These are phyloP conservation scores for Herminia tarsipennalis DNA, from an alignment of 2,888 invertebrate genomes.

Conservation along the genomic window DNA sequence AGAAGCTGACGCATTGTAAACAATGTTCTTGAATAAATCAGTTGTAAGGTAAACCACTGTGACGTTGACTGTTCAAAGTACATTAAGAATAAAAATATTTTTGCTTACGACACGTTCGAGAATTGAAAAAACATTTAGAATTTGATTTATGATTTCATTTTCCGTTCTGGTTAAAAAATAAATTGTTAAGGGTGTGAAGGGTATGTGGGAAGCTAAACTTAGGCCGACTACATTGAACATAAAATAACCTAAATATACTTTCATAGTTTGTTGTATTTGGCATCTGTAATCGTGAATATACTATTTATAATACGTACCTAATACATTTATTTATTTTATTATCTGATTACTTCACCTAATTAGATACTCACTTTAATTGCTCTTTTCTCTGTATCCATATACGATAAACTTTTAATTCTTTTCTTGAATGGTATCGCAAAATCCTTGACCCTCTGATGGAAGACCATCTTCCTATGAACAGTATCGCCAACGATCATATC, in stretches of 20 bases:
- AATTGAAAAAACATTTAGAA: constrained; percentile 10
- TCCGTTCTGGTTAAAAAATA: too few relatives aligned
- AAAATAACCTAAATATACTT: too few relatives aligned
- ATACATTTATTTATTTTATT: too few relatives aligned
- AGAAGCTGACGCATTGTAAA: constrained; percentile 6
- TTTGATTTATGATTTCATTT: constrained; percentile 12
- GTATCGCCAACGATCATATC: constrained; percentile 80
- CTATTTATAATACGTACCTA: too few relatives aligned
- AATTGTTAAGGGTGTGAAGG: too few relatives aligned
- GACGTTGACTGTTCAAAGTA: constrained; percentile 19
- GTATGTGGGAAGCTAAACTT: too few relatives aligned
- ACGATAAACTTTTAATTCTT: constrained; percentile 69
- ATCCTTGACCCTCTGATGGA: constrained; percentile 78
- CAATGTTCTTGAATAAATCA: constrained; percentile 11
- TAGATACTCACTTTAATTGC: constrained; percentile 67
- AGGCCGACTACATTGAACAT: too few relatives aligned
- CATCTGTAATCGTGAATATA: too few relatives aligned
- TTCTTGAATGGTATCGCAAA: constrained; percentile 81
- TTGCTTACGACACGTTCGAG: constrained; percentile 6
- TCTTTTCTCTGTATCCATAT: constrained; percentile 72
- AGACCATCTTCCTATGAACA: constrained; percentile 80
- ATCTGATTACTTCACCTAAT: too few relatives aligned
- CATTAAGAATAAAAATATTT: constrained; percentile 13
- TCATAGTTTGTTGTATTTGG: too few relatives aligned
- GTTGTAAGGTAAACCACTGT: constrained; percentile 7